These are phyloP conservation scores for Burhinus bistriatus DNA, from an alignment of 2,113 vertebrate species.

Conservation along the genomic window DNA sequence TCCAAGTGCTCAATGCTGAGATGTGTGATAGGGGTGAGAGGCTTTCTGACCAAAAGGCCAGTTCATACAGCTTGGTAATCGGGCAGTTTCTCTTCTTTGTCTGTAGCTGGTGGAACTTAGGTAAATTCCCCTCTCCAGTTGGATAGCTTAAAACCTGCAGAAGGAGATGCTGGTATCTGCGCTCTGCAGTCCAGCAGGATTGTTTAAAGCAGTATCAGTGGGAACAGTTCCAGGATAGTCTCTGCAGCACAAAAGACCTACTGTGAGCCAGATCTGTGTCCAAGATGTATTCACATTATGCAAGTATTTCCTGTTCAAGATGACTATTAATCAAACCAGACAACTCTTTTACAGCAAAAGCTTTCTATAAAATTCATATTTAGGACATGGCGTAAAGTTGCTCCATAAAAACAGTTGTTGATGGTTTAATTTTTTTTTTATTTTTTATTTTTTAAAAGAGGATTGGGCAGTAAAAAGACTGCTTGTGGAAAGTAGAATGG, in stretches of 20 bases:
- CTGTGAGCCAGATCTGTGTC: constrained; percentile 33
- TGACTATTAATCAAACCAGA: constrained; percentile 34
- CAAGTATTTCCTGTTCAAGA: constrained; percentile 44
- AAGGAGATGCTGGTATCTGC: not conserved
- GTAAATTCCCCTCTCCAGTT: not conserved
- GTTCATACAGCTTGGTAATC: rapidly evolving
- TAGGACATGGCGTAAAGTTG: constrained; percentile 10
- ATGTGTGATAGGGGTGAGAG: not conserved
- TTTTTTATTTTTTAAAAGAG: not conserved
- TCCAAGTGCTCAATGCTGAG: not conserved
- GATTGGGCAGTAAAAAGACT: not conserved
- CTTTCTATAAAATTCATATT: constrained; percentile 49
- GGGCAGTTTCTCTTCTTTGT: not conserved
- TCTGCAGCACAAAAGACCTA: constrained; percentile 23
- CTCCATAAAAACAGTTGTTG: not conserved
- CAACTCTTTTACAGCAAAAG: constrained; percentile 15
- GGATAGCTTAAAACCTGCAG: not conserved
- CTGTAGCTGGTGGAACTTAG: not conserved
- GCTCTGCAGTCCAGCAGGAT: not conserved
- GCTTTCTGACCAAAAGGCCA: not conserved
- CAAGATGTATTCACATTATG: constrained; percentile 33
- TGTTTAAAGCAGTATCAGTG: not conserved
- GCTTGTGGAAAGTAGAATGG: not conserved
- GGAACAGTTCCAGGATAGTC: not conserved
- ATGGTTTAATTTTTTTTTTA: not conserved